Evolutionary conservation across 2,113 vertebrate species (phyloP).

Genomic region (Beaufortia kweichowensis): DNA sequence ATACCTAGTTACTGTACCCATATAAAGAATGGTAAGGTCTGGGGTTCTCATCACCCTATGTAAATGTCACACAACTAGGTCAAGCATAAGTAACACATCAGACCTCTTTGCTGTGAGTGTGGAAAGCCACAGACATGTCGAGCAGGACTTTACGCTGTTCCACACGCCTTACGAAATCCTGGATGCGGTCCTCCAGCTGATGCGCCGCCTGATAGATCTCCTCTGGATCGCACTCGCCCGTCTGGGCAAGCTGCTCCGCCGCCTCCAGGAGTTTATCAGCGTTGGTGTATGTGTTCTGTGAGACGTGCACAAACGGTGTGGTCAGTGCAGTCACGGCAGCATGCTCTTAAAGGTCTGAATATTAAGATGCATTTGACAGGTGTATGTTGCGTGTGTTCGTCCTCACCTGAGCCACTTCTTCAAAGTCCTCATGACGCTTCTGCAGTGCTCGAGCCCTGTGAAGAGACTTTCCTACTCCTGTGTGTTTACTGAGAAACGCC

Average conservation of each 20-base stretch:
- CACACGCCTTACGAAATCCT: conserved; percentile 96
- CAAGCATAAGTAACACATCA: background rate
- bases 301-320: background rate
- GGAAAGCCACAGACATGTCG: conserved; percentile 98
- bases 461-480: conserved; percentile 94
- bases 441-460: conserved; percentile 94
- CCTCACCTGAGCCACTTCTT: conserved; percentile 95
- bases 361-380: no score
- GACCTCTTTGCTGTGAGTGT: conserved; percentile 96
- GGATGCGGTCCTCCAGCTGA: conserved; percentile 94
- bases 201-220: conserved; percentile 98
- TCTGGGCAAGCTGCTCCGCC: conserved; percentile 95
- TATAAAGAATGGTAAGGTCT: no score
- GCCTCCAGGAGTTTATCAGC: conserved; percentile 96
- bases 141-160: conserved; percentile 95
- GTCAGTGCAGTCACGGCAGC: background rate
- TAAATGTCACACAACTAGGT: background rate
- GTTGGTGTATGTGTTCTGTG: conserved; percentile 95
- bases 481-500: conserved; percentile 97
- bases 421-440: conserved; percentile 97
- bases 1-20: no score
- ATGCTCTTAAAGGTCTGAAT: background rate
- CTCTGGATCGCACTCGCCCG: conserved; percentile 95
- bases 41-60: no score
- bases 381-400: background rate